Percentiles rank a stretch among this genome's conserved stretches.
phyloP scores from a whole-genome alignment of 2,888 invertebrate genomes.

The Ophioninae sp. region DNA sequence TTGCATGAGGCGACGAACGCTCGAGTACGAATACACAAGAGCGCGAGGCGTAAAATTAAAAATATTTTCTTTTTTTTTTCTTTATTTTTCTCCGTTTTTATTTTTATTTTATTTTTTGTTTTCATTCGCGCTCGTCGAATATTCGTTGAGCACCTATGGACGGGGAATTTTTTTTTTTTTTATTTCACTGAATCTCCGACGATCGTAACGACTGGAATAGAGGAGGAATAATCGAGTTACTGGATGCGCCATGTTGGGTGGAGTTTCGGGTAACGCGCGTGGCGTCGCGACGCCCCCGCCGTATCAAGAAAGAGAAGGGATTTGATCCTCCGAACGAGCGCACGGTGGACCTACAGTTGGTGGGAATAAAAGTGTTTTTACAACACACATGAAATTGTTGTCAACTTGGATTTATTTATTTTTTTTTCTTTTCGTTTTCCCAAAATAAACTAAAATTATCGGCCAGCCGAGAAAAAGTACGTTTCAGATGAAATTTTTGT shows the following conservation, averaged over 20 bases:
- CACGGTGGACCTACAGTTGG: conserved; percentile 4
- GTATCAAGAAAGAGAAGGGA: conserved; percentile 13
- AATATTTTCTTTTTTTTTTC: conserved; percentile 1
- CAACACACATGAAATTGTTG: too few relatives aligned
- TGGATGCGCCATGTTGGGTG: conserved; percentile 37
- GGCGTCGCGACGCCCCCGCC: conserved; percentile 50
- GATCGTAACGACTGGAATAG: background rate
- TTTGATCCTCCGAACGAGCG: conserved; percentile 36
- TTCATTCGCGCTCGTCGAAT: background rate
- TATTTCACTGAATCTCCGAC: background rate
- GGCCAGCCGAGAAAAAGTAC: too few relatives aligned
- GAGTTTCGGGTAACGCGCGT: conserved; percentile 38
- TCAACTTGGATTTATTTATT: too few relatives aligned
- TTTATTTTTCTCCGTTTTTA: too few relatives aligned
- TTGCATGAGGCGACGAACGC: conserved; percentile 4
- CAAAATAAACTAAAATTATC: too few relatives aligned
- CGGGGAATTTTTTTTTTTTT: too few relatives aligned
- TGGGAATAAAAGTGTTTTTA: too few relatives aligned
- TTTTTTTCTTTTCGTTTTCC: too few relatives aligned
- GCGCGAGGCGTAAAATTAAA: background rate
- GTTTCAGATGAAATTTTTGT: too few relatives aligned
- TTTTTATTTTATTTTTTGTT: too few relatives aligned
- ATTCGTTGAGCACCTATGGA: background rate
- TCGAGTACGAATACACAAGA: too few relatives aligned
- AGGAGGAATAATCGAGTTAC: conserved; percentile 14